phyloP scores from a whole-genome alignment of 2,888 invertebrate species.

The Amiota communis region DNA sequence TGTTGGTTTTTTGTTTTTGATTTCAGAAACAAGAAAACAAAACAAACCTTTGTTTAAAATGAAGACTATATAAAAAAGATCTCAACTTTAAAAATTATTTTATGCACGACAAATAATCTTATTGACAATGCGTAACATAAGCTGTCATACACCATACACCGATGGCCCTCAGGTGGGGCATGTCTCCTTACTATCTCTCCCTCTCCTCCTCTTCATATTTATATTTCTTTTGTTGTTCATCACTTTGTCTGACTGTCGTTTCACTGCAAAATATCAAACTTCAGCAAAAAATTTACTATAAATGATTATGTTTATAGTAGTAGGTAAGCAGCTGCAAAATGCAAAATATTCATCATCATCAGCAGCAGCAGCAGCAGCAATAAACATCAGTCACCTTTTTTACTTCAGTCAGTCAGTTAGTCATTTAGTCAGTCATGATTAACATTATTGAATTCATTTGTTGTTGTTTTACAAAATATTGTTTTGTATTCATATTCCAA shows the following conservation, averaged over 20 bases:
- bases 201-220: background rate
- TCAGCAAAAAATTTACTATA: constrained; percentile 25
- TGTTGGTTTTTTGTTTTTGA: no score
- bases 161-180: no score
- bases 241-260: constrained; percentile 11
- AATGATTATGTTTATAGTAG: constrained; percentile 2
- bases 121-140: background rate
- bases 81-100: background rate
- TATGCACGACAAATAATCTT: background rate
- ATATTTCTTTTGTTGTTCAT: background rate
- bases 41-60: background rate
- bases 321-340: constrained; percentile 24
- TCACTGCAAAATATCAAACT: constrained; percentile 46
- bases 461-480: constrained; percentile 33
- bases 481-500: no score
- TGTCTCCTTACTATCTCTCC: no score
- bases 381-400: no score
- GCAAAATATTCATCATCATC: background rate
- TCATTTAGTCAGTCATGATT: no score
- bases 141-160: no score
- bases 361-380: no score
- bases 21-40: no score
- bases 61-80: no score
- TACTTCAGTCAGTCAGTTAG: no score
- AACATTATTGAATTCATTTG: background rate